phyloP scores from a whole-genome alignment of 2,888 invertebrate genomes.

The Heliconius aoede region DNA sequence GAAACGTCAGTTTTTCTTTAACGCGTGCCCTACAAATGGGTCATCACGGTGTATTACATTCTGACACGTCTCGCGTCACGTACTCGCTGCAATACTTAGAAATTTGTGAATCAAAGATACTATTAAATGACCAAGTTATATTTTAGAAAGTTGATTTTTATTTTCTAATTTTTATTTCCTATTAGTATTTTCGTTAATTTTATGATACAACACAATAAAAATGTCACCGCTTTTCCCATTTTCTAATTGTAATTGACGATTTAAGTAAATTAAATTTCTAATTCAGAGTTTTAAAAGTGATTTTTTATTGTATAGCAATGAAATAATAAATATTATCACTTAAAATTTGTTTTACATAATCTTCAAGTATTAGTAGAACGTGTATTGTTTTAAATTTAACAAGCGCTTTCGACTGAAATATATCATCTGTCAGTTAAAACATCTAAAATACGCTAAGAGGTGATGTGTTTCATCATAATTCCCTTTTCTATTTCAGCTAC shows the following conservation, averaged over 20 bases:
- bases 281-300: not conserved
- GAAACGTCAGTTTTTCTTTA: not conserved
- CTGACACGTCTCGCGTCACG: no score
- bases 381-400: not conserved
- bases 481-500: slow-evolving; percentile 60
- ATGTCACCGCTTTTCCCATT: not conserved
- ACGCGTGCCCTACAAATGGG: slow-evolving; percentile 21
- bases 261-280: not conserved
- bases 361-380: not conserved
- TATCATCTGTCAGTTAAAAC: slow-evolving; percentile 40
- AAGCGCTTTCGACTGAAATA: slow-evolving; percentile 36
- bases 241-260: not conserved
- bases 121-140: not conserved
- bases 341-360: not conserved
- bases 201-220: no score
- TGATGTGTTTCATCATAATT: slow-evolving; percentile 48
- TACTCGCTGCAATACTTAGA: slow-evolving; percentile 9
- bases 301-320: not conserved
- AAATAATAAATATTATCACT: not conserved
- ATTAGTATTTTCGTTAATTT: not conserved
- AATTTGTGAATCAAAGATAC: not conserved
- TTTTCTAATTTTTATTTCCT: no score
- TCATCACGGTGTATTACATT: slow-evolving; percentile 32
- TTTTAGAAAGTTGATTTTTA: not conserved
- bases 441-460: slow-evolving; percentile 36